Evolutionary conservation across 2,797 vertebrate species (phyloP).

Genomic region (Pipistrellus kuhlii): DNA sequence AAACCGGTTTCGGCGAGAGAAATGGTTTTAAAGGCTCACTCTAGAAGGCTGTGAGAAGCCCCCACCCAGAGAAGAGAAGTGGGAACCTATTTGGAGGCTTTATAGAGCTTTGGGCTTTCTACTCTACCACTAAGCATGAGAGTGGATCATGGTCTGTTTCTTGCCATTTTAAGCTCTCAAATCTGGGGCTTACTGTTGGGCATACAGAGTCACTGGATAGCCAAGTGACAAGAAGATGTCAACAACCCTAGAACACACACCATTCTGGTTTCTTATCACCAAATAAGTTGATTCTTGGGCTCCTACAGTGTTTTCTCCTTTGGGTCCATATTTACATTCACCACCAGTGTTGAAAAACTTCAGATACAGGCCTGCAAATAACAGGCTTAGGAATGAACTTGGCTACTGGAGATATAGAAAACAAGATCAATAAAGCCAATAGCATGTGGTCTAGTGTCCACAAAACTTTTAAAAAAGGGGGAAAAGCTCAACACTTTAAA

Average conservation of each 20-base stretch:
- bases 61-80: neutral
- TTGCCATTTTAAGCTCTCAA: conserved; percentile 11
- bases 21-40: neutral
- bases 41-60: neutral
- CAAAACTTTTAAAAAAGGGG: conserved; percentile 37
- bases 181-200: neutral
- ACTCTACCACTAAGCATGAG: neutral
- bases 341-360: conserved; percentile 64
- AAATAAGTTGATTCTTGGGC: conserved; percentile 58
- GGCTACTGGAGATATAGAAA: conserved; percentile 28
- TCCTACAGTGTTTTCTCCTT: conserved; percentile 38
- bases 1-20: neutral
- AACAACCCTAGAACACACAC: conserved; percentile 5
- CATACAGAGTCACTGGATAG: neutral
- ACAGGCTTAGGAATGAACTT: conserved; percentile 38
- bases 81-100: neutral
- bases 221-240: conserved; percentile 15
- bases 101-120: neutral
- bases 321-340: conserved; percentile 67
- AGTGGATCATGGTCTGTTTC: neutral
- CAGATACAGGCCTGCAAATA: conserved; percentile 71
- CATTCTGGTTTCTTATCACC: conserved; percentile 46
- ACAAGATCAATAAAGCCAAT: conserved; percentile 65
- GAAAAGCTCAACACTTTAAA: neutral
- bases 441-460: neutral